These are phyloP conservation scores for Cephus runcator DNA, from an alignment of 2,888 invertebrate species.

Conservation along the genomic window DNA sequence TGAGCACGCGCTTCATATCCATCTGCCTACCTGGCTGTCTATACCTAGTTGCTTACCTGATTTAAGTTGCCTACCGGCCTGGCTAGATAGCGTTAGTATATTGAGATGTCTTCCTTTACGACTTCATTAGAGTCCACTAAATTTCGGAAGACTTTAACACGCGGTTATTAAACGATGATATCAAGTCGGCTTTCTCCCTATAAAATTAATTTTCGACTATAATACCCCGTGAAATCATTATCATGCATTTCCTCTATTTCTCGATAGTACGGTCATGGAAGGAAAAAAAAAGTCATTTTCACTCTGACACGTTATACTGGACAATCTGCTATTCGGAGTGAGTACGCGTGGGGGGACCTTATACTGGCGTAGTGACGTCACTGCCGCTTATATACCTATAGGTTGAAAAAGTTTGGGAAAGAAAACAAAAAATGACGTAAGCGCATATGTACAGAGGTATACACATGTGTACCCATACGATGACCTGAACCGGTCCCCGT, in stretches of 20 bases:
- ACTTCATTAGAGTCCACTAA: not conserved
- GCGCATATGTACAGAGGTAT: not conserved
- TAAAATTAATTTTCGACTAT: not conserved
- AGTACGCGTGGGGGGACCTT: not conserved
- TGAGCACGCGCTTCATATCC: not conserved
- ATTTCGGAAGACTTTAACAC: not conserved
- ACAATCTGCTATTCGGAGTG: not conserved
- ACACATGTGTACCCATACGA: not conserved
- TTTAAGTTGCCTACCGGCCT: not conserved
- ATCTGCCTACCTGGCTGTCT: not conserved
- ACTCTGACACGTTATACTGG: not conserved
- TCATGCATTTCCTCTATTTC: not conserved
- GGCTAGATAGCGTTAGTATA: not conserved
- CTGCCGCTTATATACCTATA: constrained; percentile 20
- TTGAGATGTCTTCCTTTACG: not conserved
- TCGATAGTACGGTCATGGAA: not conserved
- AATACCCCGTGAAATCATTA: not conserved
- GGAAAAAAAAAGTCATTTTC: not conserved
- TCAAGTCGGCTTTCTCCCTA: not conserved
- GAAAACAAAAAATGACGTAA: constrained; percentile 18
- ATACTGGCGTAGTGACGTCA: constrained; percentile 13
- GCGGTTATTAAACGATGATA: not conserved
- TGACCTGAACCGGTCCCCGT: constrained; percentile 55
- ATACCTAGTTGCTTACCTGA: not conserved
- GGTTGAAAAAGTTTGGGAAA: constrained; percentile 26